Evolutionary conservation across 2,888 invertebrate species (phyloP).

Genomic region (Gastrophysa polygoni): DNA sequence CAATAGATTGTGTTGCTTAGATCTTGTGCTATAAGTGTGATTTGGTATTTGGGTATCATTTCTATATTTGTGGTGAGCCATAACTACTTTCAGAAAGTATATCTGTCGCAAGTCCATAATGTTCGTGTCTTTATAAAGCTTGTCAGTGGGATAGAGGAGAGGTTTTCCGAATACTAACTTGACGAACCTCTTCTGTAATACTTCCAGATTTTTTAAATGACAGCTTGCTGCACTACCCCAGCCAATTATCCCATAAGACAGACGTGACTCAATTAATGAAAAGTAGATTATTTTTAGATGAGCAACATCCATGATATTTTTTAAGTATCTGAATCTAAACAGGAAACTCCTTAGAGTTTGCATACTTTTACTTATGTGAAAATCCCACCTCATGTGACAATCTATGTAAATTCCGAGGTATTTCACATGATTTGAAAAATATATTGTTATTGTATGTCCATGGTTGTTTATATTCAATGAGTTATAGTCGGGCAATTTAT

Average conservation of each 20-base stretch:
- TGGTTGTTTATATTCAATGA: background rate
- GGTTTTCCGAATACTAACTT: background rate
- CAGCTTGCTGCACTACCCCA: background rate
- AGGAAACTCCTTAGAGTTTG: background rate
- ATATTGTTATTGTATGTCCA: background rate
- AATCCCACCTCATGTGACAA: background rate
- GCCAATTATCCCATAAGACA: background rate
- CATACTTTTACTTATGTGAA: background rate
- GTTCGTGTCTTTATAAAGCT: background rate
- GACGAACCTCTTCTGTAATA: background rate
- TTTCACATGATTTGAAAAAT: background rate
- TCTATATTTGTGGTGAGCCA: background rate
- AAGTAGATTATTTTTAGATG: background rate
- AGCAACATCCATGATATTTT: background rate
- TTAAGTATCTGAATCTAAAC: background rate
- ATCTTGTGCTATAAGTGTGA: background rate
- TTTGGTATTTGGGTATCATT: background rate
- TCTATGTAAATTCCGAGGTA: background rate
- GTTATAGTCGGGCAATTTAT: background rate
- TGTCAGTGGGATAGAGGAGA: background rate
- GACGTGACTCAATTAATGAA: no score
- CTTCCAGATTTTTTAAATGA: background rate
- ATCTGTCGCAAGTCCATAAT: constrained; percentile 1
- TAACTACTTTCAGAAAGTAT: background rate
- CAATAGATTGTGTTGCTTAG: background rate